Percentiles rank a stretch among this genome's conserved stretches.
Evolutionary conservation across 2,113 vertebrate species (phyloP).

Genomic region (Perca schrenkii): DNA sequence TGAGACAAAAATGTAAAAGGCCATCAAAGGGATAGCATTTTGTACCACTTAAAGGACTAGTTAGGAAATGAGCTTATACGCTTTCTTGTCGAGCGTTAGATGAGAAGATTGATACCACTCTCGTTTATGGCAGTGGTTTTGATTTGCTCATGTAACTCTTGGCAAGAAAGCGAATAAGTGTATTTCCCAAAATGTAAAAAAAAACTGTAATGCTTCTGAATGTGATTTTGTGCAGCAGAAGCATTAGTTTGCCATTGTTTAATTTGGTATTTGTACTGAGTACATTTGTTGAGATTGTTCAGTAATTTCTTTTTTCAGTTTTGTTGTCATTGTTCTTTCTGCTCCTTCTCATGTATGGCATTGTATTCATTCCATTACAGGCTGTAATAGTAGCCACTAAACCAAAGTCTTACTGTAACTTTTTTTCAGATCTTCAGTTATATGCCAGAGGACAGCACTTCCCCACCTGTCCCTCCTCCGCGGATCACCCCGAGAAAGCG

Average conservation of each 20-base stretch:
- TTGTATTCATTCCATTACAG: constrained; percentile 2
- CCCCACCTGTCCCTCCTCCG: constrained; percentile 92
- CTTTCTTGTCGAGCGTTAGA: neutral
- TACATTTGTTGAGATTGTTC: neutral
- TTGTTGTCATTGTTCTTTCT: neutral
- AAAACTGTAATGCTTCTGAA: neutral
- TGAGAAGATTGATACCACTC: neutral
- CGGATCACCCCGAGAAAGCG: constrained; percentile 90
- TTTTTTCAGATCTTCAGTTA: constrained; percentile 90
- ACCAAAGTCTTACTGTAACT: neutral
- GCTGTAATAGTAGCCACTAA: constrained; percentile 9
- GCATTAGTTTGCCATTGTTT: neutral
- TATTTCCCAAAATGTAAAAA: neutral
- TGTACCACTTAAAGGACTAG: neutral
- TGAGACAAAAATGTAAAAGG: neutral
- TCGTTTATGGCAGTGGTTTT: neutral
- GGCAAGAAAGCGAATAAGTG: neutral
- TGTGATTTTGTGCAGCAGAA: neutral
- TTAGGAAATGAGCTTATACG: neutral
- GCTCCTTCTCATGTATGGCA: neutral
- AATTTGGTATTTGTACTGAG: neutral
- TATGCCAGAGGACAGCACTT: constrained; percentile 89
- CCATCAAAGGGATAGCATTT: neutral
- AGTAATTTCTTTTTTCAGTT: neutral
- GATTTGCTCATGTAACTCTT: neutral